These are phyloP conservation scores for Gallinago solitaria DNA, from an alignment of 2,797 vertebrate genomes.

Conservation along the genomic window DNA sequence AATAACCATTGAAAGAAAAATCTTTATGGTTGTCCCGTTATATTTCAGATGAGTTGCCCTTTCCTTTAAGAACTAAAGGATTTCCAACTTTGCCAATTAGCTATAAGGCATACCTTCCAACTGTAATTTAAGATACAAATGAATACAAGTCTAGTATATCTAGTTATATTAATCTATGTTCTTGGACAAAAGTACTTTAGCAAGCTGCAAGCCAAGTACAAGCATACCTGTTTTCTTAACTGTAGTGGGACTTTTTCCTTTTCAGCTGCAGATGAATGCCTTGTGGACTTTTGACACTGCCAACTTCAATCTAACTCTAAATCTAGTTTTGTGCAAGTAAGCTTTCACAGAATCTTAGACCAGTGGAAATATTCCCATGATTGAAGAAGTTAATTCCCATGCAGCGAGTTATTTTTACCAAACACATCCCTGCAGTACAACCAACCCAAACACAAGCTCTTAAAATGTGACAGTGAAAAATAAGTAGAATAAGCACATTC, in stretches of 20 bases:
- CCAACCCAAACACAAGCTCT: background rate
- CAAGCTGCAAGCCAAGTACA: background rate
- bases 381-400: background rate
- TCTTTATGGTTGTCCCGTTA: background rate
- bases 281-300: background rate
- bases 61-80: background rate
- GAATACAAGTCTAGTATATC: background rate
- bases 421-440: background rate
- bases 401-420: constrained; percentile 17
- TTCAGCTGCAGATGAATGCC: background rate
- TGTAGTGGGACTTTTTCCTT: background rate
- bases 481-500: background rate
- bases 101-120: background rate
- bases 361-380: background rate
- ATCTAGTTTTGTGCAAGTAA: background rate
- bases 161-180: background rate
- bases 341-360: background rate
- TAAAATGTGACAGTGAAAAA: background rate
- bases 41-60: background rate
- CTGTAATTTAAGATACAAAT: background rate
- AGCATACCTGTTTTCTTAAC: background rate
- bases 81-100: background rate
- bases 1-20: background rate
- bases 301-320: background rate
- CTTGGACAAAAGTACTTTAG: background rate